Conservation (phyloP, 2,797 vertebrate genomes). For the Aythya fuligula region DNA sequence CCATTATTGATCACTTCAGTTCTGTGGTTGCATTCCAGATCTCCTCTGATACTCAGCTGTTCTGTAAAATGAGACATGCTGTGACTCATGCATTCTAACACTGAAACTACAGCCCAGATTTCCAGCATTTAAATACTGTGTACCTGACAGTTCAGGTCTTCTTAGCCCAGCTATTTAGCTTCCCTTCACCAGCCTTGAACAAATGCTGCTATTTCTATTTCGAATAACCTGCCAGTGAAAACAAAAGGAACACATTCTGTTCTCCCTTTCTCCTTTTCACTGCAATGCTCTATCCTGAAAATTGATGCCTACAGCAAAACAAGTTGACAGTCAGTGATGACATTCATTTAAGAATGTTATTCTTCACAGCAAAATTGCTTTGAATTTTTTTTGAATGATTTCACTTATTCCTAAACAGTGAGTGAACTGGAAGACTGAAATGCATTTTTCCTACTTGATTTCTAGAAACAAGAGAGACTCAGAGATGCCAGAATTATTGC, state of each 20-base stretch:
- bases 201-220: neutral
- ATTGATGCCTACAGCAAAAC: neutral
- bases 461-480: neutral
- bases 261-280: neutral
- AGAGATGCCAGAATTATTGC: neutral
- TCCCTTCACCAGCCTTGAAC: neutral
- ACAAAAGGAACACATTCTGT: neutral
- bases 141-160: neutral
- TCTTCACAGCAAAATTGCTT: neutral
- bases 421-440: neutral
- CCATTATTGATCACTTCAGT: conserved; percentile 48
- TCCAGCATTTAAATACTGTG: neutral
- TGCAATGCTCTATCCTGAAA: neutral
- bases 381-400: neutral
- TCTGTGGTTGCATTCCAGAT: neutral
- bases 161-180: neutral
- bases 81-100: conserved; percentile 55
- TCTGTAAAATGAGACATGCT: conserved; percentile 10
- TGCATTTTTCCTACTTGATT: neutral
- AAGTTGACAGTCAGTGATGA: neutral
- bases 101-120: conserved; percentile 16
- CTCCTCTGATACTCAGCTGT: neutral
- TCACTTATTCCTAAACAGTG: neutral
- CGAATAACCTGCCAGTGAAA: neutral
- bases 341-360: neutral